phyloP scores from a whole-genome alignment of 2,113 vertebrate species.

The Prunella fulvescens region DNA sequence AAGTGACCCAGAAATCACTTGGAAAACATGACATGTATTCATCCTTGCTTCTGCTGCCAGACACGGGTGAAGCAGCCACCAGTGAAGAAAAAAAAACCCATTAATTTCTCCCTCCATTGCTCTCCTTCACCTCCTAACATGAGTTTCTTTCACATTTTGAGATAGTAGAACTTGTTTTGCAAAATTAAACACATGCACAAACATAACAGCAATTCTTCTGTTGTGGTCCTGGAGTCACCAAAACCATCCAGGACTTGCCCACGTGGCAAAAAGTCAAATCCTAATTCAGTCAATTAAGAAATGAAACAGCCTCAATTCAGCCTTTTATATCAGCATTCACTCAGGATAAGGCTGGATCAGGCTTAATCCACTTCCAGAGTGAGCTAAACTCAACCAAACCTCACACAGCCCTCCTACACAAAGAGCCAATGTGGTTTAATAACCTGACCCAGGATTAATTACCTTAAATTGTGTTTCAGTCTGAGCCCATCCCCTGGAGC shows the following conservation, averaged over 20 bases:
- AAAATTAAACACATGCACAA: background rate
- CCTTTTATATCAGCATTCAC: accelerated
- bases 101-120: background rate
- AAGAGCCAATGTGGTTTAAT: accelerated
- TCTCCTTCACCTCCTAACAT: background rate
- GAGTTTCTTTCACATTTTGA: background rate
- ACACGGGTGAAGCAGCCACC: background rate
- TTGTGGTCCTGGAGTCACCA: background rate
- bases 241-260: background rate
- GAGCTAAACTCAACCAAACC: background rate
- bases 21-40: background rate
- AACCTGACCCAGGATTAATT: background rate
- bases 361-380: background rate
- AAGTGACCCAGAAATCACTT: slow-evolving; percentile 25
- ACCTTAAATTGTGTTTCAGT: background rate
- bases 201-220: background rate
- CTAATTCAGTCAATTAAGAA: background rate
- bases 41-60: background rate
- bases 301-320: background rate
- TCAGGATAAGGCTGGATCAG: background rate
- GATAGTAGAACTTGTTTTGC: background rate
- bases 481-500: background rate
- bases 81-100: background rate
- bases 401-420: background rate
- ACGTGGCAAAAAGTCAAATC: background rate